Evolutionary conservation across 2,888 invertebrate species (phyloP).

Genomic region (Folsomia candida): DNA sequence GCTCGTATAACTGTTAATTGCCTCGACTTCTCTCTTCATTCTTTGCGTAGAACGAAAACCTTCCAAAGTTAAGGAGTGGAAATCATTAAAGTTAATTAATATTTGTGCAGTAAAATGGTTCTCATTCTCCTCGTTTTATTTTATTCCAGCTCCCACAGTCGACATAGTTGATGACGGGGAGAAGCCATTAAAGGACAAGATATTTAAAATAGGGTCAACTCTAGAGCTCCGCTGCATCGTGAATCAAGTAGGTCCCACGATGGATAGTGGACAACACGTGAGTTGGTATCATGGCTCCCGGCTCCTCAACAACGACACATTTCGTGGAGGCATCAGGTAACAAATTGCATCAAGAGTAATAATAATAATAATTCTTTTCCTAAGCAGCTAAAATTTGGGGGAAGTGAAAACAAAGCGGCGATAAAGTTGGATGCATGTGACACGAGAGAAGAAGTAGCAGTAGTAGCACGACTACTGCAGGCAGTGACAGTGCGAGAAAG

Average conservation of each 20-base stretch:
- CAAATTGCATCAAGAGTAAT: too few relatives aligned
- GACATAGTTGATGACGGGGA: constrained; percentile 54
- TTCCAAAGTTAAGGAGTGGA: background rate
- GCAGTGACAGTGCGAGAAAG: too few relatives aligned
- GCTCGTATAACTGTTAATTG: too few relatives aligned
- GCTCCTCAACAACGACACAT: constrained; percentile 53
- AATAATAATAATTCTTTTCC: background rate
- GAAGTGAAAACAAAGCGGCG: background rate
- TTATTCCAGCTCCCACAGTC: constrained; percentile 53
- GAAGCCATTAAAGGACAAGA: constrained; percentile 53
- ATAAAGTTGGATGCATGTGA: background rate
- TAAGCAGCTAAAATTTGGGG: background rate
- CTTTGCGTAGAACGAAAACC: too few relatives aligned
- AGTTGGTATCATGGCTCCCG: constrained; percentile 54
- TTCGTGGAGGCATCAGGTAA: constrained; percentile 52
- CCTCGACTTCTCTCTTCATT: too few relatives aligned
- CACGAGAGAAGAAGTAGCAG: background rate
- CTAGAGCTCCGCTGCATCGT: constrained; percentile 54
- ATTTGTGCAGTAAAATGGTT: too few relatives aligned
- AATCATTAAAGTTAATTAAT: background rate
- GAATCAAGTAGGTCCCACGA: constrained; percentile 51
- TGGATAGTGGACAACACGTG: constrained; percentile 53
- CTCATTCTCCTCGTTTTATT: background rate
- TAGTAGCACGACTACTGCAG: too few relatives aligned
- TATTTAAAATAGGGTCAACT: constrained; percentile 54